A percentile compares a stretch with the other conserved stretches of the same genome.
Conservation (phyloP, 1,140 invertebrate genomes). For the Drosophila sproati region DNA sequence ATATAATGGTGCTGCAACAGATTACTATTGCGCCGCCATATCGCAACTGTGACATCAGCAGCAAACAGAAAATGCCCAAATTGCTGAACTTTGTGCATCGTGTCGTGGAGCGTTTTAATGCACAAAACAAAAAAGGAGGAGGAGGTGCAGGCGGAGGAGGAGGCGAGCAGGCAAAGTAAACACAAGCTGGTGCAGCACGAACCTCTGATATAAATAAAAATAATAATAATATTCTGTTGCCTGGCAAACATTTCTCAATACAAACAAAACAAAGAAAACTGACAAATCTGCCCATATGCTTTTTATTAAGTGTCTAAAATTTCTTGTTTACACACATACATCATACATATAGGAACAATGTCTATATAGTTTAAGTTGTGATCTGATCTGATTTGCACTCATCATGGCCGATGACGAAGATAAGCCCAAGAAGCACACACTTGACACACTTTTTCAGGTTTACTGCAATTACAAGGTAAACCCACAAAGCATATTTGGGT, state of each 20-base stretch:
- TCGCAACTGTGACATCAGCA: conserved; percentile 23
- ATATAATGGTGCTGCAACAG: conserved; percentile 39
- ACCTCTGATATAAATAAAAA: conserved; percentile 30
- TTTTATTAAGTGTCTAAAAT: conserved; percentile 46
- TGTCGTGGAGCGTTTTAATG: conserved; percentile 34
- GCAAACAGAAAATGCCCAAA: conserved; percentile 17
- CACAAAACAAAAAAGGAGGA: neutral
- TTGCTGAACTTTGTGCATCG: conserved; percentile 27
- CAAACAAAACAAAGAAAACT: neutral
- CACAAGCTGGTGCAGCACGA: neutral
- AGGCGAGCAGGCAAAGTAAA: conserved; percentile 15
- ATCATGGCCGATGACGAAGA: conserved; percentile 79
- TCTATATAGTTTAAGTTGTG: conserved; percentile 18
- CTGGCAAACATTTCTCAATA: conserved; percentile 40
- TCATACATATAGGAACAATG: neutral
- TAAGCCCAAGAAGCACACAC: conserved; percentile 75
- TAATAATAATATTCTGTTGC: conserved; percentile 16
- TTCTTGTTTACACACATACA: neutral
- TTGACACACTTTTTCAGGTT: conserved; percentile 64
- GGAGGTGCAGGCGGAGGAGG: no score
- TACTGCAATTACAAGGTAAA: conserved; percentile 66
- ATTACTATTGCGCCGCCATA: conserved; percentile 48
- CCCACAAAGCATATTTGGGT: neutral
- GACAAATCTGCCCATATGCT: conserved; percentile 8
- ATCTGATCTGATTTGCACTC: neutral